Percentiles rank a stretch among this genome's conserved stretches.
phyloP scores from a whole-genome alignment of 2,797 vertebrate species.

The Spinus pinus region DNA sequence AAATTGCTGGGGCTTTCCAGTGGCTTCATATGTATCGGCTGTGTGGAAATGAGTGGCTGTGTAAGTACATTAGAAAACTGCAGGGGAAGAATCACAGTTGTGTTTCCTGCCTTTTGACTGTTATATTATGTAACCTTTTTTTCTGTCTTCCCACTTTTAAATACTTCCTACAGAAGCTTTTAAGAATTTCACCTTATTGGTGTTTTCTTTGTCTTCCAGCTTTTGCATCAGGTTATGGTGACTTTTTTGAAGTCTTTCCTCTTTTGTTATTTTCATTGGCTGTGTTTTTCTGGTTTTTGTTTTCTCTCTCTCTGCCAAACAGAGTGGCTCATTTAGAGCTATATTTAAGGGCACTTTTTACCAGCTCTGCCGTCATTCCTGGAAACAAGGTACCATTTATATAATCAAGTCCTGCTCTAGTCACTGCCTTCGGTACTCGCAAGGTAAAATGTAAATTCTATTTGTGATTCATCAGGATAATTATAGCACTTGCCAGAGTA shows the following conservation, averaged over 20 bases:
- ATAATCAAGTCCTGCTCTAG: conserved; percentile 26
- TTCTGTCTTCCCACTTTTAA: neutral
- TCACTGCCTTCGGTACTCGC: neutral
- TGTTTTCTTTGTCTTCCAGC: neutral
- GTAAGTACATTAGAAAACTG: neutral
- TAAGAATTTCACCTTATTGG: neutral
- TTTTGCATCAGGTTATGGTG: neutral
- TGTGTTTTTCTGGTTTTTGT: neutral
- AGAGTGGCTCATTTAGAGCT: neutral
- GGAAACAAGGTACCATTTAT: conserved; percentile 42
- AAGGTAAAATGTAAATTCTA: conserved; percentile 36
- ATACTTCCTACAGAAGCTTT: neutral
- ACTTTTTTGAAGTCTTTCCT: neutral
- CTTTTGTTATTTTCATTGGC: neutral
- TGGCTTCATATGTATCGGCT: neutral
- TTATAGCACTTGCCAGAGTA: conserved; percentile 22
- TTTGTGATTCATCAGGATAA: conserved; percentile 52
- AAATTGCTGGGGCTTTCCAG: neutral
- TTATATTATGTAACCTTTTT: neutral
- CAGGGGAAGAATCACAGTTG: neutral
- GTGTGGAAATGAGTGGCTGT: neutral
- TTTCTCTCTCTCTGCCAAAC: neutral
- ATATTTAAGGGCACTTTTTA: neutral
- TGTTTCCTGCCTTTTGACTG: neutral
- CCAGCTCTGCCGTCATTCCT: conserved; percentile 21